Evolutionary conservation across 1,140 invertebrate genomes (phyloP), one percentile per base, ranked within the genome.

Genomic region (Camponotus floridanus): DNA sequence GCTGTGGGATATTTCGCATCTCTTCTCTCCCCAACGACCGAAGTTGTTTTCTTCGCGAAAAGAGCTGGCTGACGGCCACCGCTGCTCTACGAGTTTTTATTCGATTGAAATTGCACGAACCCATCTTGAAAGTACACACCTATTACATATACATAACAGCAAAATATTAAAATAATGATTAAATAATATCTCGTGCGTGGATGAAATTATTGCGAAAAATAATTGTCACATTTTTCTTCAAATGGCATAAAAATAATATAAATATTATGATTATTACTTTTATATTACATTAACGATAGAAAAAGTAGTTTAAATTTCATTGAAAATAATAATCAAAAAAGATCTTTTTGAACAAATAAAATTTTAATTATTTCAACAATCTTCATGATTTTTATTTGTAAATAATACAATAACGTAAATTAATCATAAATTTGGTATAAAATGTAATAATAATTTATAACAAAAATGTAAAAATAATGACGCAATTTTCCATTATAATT

Each of bases 1-100:
- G 79, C 73, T 76, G 73, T 73, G n/a, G 36, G 59, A 79, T 79
- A 85, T 78, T 85, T 64, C 80, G 42, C 61, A 76, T 74, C 73
- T 84, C 45, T 48, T 48, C 45, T 39, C 36, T 51, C 31, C 48
- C 45, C 21, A 61, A 80, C 65, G 48, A 84, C 31, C 81, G 6
- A 85, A 79, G 39, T 79, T 79, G 31, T 48, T 55, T 64, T 64
- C 15, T 51, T 51, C 42, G 21, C 21, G 65, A 51, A 21, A 55
- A 71, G 31, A n/a, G 31, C 21, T 55, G 21, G 33, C 36, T 8
- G 65, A 18, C 64, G 48, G 45, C 26, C 42, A n/a, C 36, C 8
- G 39, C 7, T 45, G 42, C 39, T 55, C 33, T 33, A 33, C n/a
- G 45, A 55, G 33, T 18, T 79, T 79, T 68, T 45, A 68, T 79